These are phyloP conservation scores for Halcyon chelicuti DNA, from an alignment of 2,797 vertebrate genomes.

Conservation along the genomic window DNA sequence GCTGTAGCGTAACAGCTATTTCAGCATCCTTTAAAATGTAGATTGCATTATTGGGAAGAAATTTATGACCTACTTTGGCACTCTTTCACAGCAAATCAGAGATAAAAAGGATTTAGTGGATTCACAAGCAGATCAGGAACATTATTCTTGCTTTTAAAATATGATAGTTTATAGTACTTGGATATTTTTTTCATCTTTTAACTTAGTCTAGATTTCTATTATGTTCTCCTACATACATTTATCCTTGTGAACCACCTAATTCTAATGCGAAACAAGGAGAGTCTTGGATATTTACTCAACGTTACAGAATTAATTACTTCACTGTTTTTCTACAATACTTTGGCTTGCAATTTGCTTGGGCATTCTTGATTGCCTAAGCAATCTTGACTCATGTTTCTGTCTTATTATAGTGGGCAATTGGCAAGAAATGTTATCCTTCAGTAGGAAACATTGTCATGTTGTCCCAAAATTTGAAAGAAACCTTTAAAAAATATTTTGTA, in stretches of 20 bases:
- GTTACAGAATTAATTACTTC: neutral
- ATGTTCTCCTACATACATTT: neutral
- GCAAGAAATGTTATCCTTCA: neutral
- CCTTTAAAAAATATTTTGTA: neutral
- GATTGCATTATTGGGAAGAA: neutral
- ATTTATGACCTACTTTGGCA: neutral
- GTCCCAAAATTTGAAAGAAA: neutral
- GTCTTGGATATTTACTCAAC: neutral
- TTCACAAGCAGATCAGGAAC: neutral
- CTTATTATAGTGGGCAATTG: neutral
- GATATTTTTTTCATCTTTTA: neutral
- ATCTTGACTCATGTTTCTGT: neutral
- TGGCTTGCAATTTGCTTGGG: neutral
- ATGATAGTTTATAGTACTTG: neutral
- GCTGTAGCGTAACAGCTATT: neutral
- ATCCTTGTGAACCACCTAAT: neutral
- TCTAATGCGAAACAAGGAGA: neutral
- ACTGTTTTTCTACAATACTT: neutral
- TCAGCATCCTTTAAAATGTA: neutral
- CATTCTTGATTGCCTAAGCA: neutral
- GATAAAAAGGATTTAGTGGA: neutral
- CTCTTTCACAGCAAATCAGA: neutral
- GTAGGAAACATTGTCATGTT: neutral
- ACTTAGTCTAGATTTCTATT: neutral
- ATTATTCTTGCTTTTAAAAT: neutral